These are phyloP conservation scores for Sclerodermus sp. DNA, from an alignment of 2,888 invertebrate genomes.

Conservation along the genomic window DNA sequence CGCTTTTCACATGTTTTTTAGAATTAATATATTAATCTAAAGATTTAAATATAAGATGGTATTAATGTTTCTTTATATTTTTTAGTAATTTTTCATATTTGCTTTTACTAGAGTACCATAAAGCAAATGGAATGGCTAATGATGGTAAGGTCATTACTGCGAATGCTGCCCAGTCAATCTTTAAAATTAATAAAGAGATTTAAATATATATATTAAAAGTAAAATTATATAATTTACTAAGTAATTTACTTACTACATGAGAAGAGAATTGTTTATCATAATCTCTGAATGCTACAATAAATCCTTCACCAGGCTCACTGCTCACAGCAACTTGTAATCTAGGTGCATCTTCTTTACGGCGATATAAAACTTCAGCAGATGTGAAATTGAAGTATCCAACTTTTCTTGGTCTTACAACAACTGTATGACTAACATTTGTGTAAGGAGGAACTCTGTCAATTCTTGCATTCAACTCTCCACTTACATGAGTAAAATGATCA, in stretches of 20 bases:
- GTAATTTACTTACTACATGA: constrained; percentile 81
- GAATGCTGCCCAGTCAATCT: constrained; percentile 94
- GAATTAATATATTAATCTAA: constrained; percentile 8
- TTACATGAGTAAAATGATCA: constrained; percentile 86
- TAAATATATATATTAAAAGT: background rate
- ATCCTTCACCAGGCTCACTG: constrained; percentile 95
- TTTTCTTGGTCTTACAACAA: constrained; percentile 85
- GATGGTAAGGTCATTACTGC: constrained; percentile 96
- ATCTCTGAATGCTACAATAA: constrained; percentile 88
- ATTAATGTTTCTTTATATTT: constrained; percentile 66
- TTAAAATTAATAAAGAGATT: constrained; percentile 2
- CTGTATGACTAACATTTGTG: constrained; percentile 91
- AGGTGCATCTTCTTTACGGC: constrained; percentile 78
- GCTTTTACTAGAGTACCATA: constrained; percentile 94
- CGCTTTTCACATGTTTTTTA: constrained; percentile 24
- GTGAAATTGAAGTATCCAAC: constrained; percentile 97
- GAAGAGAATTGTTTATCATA: constrained; percentile 97
- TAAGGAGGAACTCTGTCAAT: constrained; percentile 91
- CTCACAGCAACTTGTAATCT: constrained; percentile 66
- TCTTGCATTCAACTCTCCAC: constrained; percentile 79
- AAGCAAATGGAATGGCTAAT: constrained; percentile 86
- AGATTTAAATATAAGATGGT: constrained; percentile 4
- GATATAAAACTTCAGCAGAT: constrained; percentile 90
- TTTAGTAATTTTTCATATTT: constrained; percentile 86
- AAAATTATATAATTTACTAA: no score